phyloP scores from a whole-genome alignment of 1,140 invertebrate genomes.

The Bombus breviceps region DNA sequence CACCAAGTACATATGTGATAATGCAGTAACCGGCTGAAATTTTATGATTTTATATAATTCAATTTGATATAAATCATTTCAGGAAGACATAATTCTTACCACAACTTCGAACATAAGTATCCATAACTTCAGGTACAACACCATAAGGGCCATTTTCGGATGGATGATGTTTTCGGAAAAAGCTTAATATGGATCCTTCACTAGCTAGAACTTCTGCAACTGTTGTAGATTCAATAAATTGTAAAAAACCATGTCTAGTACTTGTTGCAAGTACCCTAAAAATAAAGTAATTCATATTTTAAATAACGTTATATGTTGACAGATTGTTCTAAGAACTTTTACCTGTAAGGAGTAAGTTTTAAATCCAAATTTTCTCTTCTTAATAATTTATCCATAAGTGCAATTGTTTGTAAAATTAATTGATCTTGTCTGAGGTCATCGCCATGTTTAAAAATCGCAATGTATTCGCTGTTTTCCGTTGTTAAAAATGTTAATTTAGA shows the following conservation, averaged over 20 bases:
- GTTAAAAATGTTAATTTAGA: constrained; percentile 96
- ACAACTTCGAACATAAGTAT: constrained; percentile 98
- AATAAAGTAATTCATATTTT: constrained; percentile 40
- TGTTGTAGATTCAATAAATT: constrained; percentile 97
- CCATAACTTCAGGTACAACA: constrained; percentile 97
- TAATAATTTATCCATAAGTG: constrained; percentile 98
- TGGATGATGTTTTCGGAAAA: constrained; percentile 95
- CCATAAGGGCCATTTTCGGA: constrained; percentile 94
- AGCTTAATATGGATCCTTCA: constrained; percentile 95
- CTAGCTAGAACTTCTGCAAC: constrained; percentile 95
- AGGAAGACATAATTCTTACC: constrained; percentile 82
- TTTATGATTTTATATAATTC: constrained; percentile 10
- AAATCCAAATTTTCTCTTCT: constrained; percentile 97
- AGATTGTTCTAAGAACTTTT: constrained; percentile 21
- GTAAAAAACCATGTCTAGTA: constrained; percentile 97
- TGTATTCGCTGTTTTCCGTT: constrained; percentile 92
- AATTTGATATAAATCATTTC: constrained; percentile 15
- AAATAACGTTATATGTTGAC: neutral
- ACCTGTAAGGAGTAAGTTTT: constrained; percentile 96
- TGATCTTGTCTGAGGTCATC: constrained; percentile 99
- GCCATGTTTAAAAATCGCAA: constrained; percentile 99
- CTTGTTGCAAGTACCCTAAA: constrained; percentile 92
- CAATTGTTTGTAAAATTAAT: constrained; percentile 98
- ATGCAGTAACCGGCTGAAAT: constrained; percentile 97
- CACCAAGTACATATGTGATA: constrained; percentile 98